Evolutionary conservation across 2,888 invertebrate species (phyloP), one percentile per base, ranked within the genome.

Genomic region (Taphrorychus bicolor): DNA sequence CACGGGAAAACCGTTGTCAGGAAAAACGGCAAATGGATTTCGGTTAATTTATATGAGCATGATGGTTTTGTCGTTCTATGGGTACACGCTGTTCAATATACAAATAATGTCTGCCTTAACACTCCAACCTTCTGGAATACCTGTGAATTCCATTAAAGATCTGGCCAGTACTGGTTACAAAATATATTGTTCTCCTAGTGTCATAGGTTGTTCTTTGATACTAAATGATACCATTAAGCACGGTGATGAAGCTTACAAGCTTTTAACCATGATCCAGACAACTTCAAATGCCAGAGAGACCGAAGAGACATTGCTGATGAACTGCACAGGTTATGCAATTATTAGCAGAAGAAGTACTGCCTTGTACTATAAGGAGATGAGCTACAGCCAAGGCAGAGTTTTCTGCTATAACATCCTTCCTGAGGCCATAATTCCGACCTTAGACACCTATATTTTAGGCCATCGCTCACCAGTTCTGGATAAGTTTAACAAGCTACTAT

Each of bases 11-110:
- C 40, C 66, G 0, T 16, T 61, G 4, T 40, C 9, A 17, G 57
- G 51, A 24, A 7, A n/a, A 5, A 57, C 56, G 1, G 45, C 19
- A 5, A 60, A 52, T 14, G 56, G 22, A 17, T 66, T 66, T n/a
- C 56, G 66, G 1, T 52, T 61, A 7, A 51, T 66, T 32, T 61
- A 56, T 16, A 57, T 57, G 52, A 51, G 60, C 19, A 56, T 66
- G 60, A 57, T 66, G 61, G 52, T 66, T n/a, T 2, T 61, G 2
- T 60, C 57, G n/a, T 66, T 66, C 40, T 66, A 57, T 24, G 66
- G 61, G 14, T 60, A 57, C 16, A 66, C 61, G 16, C 17, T 66
- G 18, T 61, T 66, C 24, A 61, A 51, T 23, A 61, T 66, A 9
- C 57, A 66, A 32, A 66, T 66, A 16, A n/a, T 66, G n/a, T 66